Percentiles rank a stretch among this genome's conserved stretches.
Evolutionary conservation across 2,113 vertebrate genomes (phyloP).

Genomic region (Otolemur garnettii): DNA sequence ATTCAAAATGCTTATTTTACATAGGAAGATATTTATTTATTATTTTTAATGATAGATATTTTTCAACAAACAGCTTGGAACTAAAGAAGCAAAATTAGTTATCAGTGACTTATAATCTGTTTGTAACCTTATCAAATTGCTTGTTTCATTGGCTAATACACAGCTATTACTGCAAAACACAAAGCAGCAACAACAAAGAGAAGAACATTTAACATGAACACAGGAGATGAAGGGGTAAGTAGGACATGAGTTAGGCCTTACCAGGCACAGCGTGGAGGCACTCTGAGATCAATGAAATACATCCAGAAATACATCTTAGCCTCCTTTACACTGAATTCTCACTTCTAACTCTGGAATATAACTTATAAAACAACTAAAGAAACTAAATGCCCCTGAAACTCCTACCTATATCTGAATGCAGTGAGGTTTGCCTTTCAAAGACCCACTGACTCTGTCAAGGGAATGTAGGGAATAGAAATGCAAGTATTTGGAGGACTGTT

Average conservation of each 20-base stretch:
- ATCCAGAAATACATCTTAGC: background rate
- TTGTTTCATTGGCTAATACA: background rate
- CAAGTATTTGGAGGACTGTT: background rate
- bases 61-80: background rate
- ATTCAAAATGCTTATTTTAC: background rate
- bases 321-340: background rate
- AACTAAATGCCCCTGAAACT: background rate
- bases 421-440: background rate
- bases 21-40: background rate
- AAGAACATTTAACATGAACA: background rate
- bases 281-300: background rate
- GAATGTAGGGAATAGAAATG: background rate
- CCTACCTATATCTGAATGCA: background rate
- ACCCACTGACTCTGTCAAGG: background rate
- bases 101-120: background rate
- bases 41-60: background rate
- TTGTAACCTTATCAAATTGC: background rate
- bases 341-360: conserved; percentile 8
- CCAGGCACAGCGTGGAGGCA: fast-evolving
- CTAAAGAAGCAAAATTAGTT: background rate
- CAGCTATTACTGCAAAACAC: background rate
- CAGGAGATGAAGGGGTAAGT: background rate
- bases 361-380: background rate
- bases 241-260: background rate
- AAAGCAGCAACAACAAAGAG: background rate